phyloP scores from a whole-genome alignment of 2,888 invertebrate genomes.

The Mycalesis mineus region DNA sequence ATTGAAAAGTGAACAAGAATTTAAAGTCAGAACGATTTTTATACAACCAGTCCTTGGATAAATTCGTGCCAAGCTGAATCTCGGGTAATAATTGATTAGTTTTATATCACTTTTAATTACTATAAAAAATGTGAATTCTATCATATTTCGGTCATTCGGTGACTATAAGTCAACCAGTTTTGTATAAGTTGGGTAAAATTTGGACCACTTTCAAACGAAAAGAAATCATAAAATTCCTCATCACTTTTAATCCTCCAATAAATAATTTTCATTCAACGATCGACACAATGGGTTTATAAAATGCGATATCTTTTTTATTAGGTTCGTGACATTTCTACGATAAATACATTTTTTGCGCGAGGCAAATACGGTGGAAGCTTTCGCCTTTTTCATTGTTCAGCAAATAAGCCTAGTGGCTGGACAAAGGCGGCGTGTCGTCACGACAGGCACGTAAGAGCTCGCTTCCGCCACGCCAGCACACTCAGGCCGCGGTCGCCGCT shows the following conservation, averaged over 20 bases:
- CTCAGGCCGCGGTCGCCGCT: constrained; percentile 57
- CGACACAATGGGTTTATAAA: constrained; percentile 62
- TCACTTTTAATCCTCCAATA: neutral
- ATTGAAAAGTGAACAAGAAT: neutral
- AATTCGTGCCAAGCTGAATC: neutral
- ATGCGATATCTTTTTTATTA: constrained; percentile 48
- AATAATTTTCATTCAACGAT: constrained; percentile 58
- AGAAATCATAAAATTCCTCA: neutral
- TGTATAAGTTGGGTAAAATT: neutral
- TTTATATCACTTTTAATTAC: no score
- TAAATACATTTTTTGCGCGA: constrained; percentile 48
- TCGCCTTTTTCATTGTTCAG: constrained; percentile 76
- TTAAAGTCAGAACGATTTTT: neutral
- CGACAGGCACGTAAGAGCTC: constrained; percentile 70
- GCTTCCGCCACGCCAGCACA: constrained; percentile 75
- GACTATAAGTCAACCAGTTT: no score
- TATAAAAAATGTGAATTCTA: no score
- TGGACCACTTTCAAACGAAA: neutral
- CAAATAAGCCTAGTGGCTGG: constrained; percentile 77
- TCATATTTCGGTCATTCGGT: no score
- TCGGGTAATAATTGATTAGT: neutral
- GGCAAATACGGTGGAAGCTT: constrained; percentile 60
- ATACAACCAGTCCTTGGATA: neutral
- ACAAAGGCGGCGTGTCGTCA: constrained; percentile 73
- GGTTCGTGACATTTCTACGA: constrained; percentile 53